Percentiles rank a stretch among this genome's conserved stretches.
Conservation (phyloP, 1,140 invertebrate species). For the Cardiocondyla obscurior region DNA sequence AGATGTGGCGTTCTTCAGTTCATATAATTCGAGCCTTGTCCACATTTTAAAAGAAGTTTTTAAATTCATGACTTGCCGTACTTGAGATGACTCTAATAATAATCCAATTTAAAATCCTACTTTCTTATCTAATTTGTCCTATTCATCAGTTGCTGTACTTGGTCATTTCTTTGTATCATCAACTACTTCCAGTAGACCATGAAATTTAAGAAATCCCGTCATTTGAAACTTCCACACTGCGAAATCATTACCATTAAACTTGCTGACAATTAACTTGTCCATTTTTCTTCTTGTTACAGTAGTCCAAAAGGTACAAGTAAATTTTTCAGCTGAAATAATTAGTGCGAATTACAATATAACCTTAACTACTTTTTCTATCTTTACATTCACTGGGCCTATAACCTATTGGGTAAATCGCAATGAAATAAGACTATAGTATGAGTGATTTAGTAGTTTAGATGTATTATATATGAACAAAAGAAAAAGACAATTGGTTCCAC, state of each 20-base stretch:
- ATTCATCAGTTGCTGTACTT: background rate
- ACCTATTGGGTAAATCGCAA: no score
- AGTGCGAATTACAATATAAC: no score
- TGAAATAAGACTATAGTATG: no score
- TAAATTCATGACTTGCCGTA: slow-evolving; percentile 1
- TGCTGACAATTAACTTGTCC: slow-evolving; percentile 17
- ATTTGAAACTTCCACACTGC: slow-evolving; percentile 14
- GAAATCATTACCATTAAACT: slow-evolving; percentile 15
- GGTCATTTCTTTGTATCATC: background rate
- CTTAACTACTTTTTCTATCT: no score
- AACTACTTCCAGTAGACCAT: background rate
- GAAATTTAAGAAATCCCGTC: background rate
- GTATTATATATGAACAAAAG: no score
- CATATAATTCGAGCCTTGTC: background rate
- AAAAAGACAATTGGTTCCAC: no score
- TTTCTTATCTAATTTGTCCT: slow-evolving; percentile 3
- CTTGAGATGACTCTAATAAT: background rate
- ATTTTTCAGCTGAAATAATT: no score
- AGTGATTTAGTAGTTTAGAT: no score
- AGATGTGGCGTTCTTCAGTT: background rate
- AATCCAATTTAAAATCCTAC: background rate
- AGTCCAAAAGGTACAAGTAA: no score
- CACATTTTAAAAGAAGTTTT: background rate
- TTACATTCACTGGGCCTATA: no score
- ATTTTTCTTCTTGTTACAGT: no score